Conservation (phyloP, 2,888 invertebrate genomes). For the Dexiosoma caninum region DNA sequence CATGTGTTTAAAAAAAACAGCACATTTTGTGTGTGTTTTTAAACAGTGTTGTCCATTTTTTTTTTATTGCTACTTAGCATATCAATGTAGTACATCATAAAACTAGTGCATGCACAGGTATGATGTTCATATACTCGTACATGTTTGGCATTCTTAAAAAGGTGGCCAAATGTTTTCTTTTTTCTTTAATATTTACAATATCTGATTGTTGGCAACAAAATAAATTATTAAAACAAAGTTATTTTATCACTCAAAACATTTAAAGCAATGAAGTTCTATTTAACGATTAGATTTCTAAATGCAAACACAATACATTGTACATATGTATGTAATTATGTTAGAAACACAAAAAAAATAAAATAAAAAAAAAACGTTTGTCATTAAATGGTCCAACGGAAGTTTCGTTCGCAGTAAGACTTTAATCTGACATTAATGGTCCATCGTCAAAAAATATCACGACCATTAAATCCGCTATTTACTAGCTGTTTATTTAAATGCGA, state of each 20-base stretch:
- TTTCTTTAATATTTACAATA: not conserved
- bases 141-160: slow-evolving; percentile 29
- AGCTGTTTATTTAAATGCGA: too few relatives aligned
- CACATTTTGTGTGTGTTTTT: slow-evolving; percentile 1
- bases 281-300: too few relatives aligned
- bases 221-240: not conserved
- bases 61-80: slow-evolving; percentile 63
- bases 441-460: not conserved
- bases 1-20: slow-evolving; percentile 40
- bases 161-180: slow-evolving; percentile 55
- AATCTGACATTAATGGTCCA: not conserved
- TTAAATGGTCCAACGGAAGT: too few relatives aligned
- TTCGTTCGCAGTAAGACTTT: too few relatives aligned
- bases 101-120: slow-evolving; percentile 1
- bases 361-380: too few relatives aligned
- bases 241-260: not conserved
- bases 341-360: too few relatives aligned
- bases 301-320: too few relatives aligned
- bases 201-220: slow-evolving; percentile 24
- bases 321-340: too few relatives aligned
- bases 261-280: not conserved
- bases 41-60: slow-evolving; percentile 43
- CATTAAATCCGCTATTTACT: too few relatives aligned
- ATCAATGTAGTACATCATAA: slow-evolving; percentile 69
- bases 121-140: not conserved